Base-by-base conservation (phyloP, 30 jellyfish, hydroid and myxozoan species). In the Morbakka virulenta region DNA sequence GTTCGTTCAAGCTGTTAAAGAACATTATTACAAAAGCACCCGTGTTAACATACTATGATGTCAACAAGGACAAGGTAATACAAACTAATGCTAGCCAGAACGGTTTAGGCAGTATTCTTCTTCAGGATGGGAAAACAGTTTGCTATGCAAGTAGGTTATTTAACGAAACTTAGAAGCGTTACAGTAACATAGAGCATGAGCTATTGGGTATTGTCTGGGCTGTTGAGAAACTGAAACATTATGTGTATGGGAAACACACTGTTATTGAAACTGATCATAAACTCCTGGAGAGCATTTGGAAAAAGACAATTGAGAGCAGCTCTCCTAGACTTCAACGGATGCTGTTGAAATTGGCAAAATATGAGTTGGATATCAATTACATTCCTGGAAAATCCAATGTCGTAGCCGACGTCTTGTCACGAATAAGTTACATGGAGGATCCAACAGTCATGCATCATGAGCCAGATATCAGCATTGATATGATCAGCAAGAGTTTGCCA, bases 121-220 rank as follows among this genome's bases (percentile, higher is more conserved):
- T 80, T 25, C 84, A 67, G 48, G 85, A 80, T 14, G 92, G 73
- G 20, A 41, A 66, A 34, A 81, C 92, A 67, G 92, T 80, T 13
- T 17, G 70, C 17, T 80, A 67, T 69, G 89, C 89, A 64, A 26
- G 76, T 4, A 80, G 78, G 52, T 21, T 67, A 0, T 30, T 67
- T 31, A 67, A 84, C 17, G 74, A 29, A 14, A 78, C 85, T 48
- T 76, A 80, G 62, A 67, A 52, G 77, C n/a, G 31, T 17, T 65
- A n/a, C 21, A 12, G 52, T 11, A 65, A 65, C 77, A 65, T 65
- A 65, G 77, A 65, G 28, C 77, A 64, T 25, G 77, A 65, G 64
- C 65, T 65, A 17, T 28, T 65, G 12, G 77, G 66, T 17, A 64
- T 28, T 28, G 12, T 23, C 25, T 65, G 25, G 25, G 64, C 77